Conservation (phyloP, 2,888 invertebrate genomes). For the Netelia fuscicornis region DNA sequence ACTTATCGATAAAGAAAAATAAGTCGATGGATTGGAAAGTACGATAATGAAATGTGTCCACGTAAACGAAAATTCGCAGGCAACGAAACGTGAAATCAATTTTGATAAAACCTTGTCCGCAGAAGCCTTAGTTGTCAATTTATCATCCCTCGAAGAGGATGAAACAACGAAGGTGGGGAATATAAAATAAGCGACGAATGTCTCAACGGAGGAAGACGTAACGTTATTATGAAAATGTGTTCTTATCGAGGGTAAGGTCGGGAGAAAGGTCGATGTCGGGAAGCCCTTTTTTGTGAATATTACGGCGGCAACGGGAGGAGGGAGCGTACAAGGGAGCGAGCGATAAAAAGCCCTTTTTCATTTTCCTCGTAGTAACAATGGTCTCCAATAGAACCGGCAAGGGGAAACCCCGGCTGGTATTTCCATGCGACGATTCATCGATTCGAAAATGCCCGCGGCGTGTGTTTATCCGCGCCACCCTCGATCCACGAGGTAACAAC, state of each 20-base stretch:
- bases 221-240: conserved; percentile 62
- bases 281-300: conserved; percentile 23
- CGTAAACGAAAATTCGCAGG: background rate
- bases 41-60: conserved; percentile 12
- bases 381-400: conserved; percentile 18
- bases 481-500: conserved; percentile 13
- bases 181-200: conserved; percentile 46
- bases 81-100: conserved; percentile 46
- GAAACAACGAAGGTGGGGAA: conserved; percentile 22
- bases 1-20: no score
- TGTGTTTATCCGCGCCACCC: conserved; percentile 56
- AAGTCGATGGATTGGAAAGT: background rate
- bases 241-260: conserved; percentile 41
- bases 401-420: conserved; percentile 16
- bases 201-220: conserved; percentile 33
- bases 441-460: conserved; percentile 55
- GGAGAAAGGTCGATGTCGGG: conserved; percentile 49
- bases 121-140: conserved; percentile 20
- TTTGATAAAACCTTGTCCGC: conserved; percentile 10
- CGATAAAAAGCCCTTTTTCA: conserved; percentile 46
- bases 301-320: background rate
- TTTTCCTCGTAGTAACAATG: conserved; percentile 44
- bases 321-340: conserved; percentile 3
- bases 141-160: conserved; percentile 34
- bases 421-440: conserved; percentile 29